phyloP scores from a whole-genome alignment of 2,797 vertebrate species.

The Epinephelus malabaricus region DNA sequence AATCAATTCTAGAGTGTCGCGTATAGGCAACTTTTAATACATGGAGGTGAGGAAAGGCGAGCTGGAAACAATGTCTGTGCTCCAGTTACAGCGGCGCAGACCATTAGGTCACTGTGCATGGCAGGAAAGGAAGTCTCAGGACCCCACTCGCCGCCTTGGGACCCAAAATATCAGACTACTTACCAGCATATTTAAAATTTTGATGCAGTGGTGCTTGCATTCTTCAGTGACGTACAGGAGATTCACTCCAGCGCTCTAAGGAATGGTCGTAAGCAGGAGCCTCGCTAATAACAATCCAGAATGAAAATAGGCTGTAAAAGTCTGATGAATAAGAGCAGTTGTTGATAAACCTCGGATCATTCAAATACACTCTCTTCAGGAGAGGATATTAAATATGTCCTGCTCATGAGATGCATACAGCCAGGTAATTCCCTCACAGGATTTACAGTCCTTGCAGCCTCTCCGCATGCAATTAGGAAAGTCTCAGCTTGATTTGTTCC shows the following conservation, averaged over 20 bases:
- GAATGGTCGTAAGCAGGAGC: slow-evolving; percentile 37
- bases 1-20: slow-evolving; percentile 63
- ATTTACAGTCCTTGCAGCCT: slow-evolving; percentile 42
- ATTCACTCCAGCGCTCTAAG: slow-evolving; percentile 25
- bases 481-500: slow-evolving; percentile 54
- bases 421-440: slow-evolving; percentile 54
- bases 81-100: slow-evolving; percentile 34
- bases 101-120: slow-evolving; percentile 45
- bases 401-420: slow-evolving; percentile 43
- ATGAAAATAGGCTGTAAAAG: slow-evolving; percentile 43
- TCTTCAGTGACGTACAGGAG: slow-evolving; percentile 43
- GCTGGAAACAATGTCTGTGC: slow-evolving; percentile 50
- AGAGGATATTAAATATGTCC: slow-evolving; percentile 59
- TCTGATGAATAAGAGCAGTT: slow-evolving; percentile 47
- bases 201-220: slow-evolving; percentile 44
- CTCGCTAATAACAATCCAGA: slow-evolving; percentile 34
- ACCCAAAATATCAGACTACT: slow-evolving; percentile 48
- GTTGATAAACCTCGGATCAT: slow-evolving; percentile 57
- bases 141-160: slow-evolving; percentile 40
- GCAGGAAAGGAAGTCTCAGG: slow-evolving; percentile 59
- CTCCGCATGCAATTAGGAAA: slow-evolving; percentile 58
- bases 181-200: slow-evolving; percentile 59
- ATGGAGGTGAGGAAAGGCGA: slow-evolving; percentile 41
- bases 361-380: slow-evolving; percentile 41
- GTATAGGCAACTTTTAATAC: slow-evolving; percentile 40